phyloP scores from a whole-genome alignment of 2,888 invertebrate genomes.

The Hedychridium roseum region DNA sequence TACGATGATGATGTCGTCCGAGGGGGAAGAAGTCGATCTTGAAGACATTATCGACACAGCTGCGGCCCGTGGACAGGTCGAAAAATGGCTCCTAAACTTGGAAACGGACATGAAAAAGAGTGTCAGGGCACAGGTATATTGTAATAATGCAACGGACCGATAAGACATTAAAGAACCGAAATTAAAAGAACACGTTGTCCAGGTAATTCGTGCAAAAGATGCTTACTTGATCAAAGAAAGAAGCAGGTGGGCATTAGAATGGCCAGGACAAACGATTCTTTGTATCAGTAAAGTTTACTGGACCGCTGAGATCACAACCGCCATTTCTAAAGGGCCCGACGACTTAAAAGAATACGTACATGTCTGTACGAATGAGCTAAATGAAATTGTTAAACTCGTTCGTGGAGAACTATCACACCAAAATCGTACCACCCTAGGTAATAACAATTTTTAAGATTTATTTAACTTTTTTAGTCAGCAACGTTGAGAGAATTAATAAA shows the following conservation, averaged over 20 bases:
- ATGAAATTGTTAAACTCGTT: conserved; percentile 83
- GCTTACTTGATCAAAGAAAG: conserved; percentile 61
- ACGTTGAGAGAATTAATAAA: not conserved
- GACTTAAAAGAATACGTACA: conserved; percentile 69
- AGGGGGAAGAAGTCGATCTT: conserved; percentile 66
- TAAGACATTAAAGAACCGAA: no score
- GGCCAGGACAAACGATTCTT: conserved; percentile 75
- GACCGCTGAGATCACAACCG: conserved; percentile 88
- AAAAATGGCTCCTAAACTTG: conserved; percentile 59
- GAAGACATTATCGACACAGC: conserved; percentile 65
- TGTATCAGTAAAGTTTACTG: conserved; percentile 85
- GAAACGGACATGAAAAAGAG: conserved; percentile 64
- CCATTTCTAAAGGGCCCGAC: conserved; percentile 69
- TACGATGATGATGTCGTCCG: conserved; percentile 68
- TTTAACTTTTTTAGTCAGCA: no score
- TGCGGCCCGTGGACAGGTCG: conserved; percentile 67
- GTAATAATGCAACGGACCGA: no score
- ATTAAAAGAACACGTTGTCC: not conserved
- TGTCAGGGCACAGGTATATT: conserved; percentile 61
- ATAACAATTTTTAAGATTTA: conserved; percentile 12
- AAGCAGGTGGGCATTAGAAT: conserved; percentile 69
- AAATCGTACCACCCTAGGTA: conserved; percentile 87
- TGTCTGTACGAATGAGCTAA: conserved; percentile 79
- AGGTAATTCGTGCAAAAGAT: conserved; percentile 63
- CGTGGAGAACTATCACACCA: conserved; percentile 86